phyloP scores from a whole-genome alignment of 64 coral and sea anemone genomes.

The Porites australiensis region DNA sequence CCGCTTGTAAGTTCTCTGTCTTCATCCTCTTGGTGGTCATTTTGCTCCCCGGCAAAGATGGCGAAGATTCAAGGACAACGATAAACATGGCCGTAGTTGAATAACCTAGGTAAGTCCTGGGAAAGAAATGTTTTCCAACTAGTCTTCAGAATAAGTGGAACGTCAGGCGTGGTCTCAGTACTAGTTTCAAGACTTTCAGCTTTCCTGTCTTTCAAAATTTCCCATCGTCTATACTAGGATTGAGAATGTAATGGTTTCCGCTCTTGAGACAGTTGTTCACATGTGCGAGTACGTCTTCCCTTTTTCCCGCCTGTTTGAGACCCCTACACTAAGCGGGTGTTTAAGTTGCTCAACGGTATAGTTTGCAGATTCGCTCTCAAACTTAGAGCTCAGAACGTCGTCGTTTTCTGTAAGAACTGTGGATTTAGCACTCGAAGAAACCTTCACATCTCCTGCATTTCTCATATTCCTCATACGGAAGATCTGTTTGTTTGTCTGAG shows the following conservation, averaged over 20 bases:
- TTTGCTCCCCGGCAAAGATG: neutral
- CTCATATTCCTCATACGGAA: slow-evolving; percentile 3
- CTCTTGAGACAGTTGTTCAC: slow-evolving; percentile 12
- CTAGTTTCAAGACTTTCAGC: neutral
- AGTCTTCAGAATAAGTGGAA: neutral
- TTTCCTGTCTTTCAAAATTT: slow-evolving; percentile 6
- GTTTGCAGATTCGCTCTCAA: neutral
- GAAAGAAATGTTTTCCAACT: neutral
- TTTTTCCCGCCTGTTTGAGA: slow-evolving; percentile 25
- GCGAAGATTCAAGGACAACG: slow-evolving; percentile 10
- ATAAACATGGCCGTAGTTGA: slow-evolving; percentile 61
- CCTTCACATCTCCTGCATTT: neutral
- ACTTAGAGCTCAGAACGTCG: slow-evolving; percentile 32
- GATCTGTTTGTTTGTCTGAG: slow-evolving; percentile 50
- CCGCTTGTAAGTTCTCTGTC: slow-evolving; percentile 1
- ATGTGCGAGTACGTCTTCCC: neutral
- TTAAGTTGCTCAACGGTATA: slow-evolving; percentile 42
- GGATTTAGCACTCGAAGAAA: neutral
- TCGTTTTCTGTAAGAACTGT: neutral
- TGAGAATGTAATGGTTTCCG: neutral
- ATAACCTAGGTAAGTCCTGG: slow-evolving; percentile 8
- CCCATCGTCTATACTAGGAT: slow-evolving; percentile 21
- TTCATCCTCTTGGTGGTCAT: slow-evolving; percentile 14
- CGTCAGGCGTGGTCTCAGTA: neutral
- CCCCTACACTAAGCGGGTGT: slow-evolving; percentile 27